Evolutionary conservation across 2,113 vertebrate genomes (phyloP).

Genomic region (Bubo blakistoni): DNA sequence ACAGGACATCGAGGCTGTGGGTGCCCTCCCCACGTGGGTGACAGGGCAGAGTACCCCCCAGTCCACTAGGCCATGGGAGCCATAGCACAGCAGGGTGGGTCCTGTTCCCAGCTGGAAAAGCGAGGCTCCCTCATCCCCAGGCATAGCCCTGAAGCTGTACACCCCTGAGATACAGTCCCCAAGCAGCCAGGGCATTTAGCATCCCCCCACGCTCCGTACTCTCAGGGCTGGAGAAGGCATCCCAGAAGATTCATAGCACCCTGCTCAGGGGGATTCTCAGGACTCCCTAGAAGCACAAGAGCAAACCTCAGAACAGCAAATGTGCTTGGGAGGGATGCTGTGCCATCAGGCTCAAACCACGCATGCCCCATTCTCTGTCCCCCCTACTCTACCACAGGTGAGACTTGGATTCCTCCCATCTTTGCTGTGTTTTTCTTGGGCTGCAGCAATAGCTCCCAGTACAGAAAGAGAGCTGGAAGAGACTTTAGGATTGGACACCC

Average conservation of each 20-base stretch:
- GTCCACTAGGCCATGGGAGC: not conserved
- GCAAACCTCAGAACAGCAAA: not conserved
- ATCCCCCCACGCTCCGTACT: not conserved
- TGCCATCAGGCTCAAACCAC: not conserved
- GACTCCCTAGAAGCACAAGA: not conserved
- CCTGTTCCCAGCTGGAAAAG: not conserved
- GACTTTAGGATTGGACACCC: not conserved
- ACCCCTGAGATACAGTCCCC: fast-evolving
- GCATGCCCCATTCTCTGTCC: not conserved
- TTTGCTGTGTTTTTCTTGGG: not conserved
- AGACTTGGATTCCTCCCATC: not conserved
- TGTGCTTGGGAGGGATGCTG: not conserved
- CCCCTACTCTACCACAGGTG: not conserved
- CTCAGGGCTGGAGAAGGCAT: not conserved
- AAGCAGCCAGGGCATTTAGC: not conserved
- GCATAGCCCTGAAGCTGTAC: not conserved
- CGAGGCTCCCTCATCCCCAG: not conserved
- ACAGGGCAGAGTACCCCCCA: not conserved
- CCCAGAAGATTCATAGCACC: not conserved
- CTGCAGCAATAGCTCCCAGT: not conserved
- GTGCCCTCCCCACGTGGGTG: not conserved
- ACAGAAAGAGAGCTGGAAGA: not conserved
- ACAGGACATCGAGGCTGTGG: not conserved
- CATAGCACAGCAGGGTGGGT: not conserved
- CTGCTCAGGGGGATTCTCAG: not conserved